These are phyloP conservation scores for Colius striatus DNA, from an alignment of 2,113 vertebrate species.

Conservation along the genomic window DNA sequence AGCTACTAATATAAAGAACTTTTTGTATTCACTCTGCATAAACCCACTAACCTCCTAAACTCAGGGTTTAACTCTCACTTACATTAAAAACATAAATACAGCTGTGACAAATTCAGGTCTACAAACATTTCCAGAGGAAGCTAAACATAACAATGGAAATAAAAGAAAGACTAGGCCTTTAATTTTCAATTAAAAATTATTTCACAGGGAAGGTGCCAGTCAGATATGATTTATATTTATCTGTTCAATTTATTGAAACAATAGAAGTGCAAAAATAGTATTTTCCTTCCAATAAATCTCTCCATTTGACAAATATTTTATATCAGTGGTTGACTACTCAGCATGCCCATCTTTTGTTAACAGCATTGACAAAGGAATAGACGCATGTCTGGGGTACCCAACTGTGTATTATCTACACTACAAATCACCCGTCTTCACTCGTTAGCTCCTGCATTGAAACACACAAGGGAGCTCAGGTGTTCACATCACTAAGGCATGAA, in stretches of 20 bases:
- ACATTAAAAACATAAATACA: neutral
- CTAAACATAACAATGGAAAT: neutral
- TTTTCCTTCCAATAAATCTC: neutral
- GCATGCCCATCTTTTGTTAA: conserved; percentile 46
- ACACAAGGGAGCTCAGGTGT: conserved; percentile 62
- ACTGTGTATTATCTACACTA: conserved; percentile 66
- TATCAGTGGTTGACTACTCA: neutral
- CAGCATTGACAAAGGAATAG: conserved; percentile 48
- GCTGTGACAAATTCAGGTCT: neutral
- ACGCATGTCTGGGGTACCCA: conserved; percentile 25
- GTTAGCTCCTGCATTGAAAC: conserved; percentile 35
- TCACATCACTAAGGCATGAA: conserved; percentile 50
- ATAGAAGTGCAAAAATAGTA: neutral
- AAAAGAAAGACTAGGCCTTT: neutral
- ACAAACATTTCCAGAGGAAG: neutral
- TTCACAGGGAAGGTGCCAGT: neutral
- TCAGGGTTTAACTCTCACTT: neutral
- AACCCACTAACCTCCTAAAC: neutral
- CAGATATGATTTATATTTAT: neutral
- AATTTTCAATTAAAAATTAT: neutral
- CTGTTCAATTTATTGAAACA: neutral
- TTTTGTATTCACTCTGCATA: neutral
- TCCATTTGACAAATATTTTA: neutral
- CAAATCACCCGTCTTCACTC: conserved; percentile 60
- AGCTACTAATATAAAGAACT: neutral